Evolutionary conservation across 2,888 invertebrate genomes (phyloP), one percentile per base, ranked within the genome.

Genomic region (Xestia rhomboidea): DNA sequence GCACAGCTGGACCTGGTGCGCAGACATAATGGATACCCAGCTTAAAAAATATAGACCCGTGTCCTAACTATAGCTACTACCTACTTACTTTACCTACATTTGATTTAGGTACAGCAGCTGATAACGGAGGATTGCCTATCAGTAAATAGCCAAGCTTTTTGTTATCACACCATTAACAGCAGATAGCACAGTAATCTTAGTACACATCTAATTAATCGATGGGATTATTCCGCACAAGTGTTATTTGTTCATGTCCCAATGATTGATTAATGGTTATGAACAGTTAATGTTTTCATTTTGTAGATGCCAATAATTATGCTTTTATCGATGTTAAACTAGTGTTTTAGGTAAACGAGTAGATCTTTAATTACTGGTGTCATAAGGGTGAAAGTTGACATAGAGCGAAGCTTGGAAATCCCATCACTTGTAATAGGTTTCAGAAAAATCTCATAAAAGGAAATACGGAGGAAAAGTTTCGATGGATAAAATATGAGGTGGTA

Each of bases 121-220:
- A 84, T 87, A 87, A 68, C 74, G 62, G 34, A 54, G 62, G 64
- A 77, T 76, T 77, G 67, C 46, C 69, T 79, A 86, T 85, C 76
- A 75, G 70, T 83, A 77, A 86, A 85, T 74, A 83, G 75, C 85
- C 83, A 79, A 85, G 79, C 86, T 77, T 82, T 82, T 63, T 69
- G 84, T 83, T 91, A 91, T 91, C 91, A 81, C 75, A 74, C 83
- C 83, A 88, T 91, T 91, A 90, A 89, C 83, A 73, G 81, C 67
- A 78, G 89, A 88, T 88, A 88, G 84, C 82, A 77, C 27, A 77
- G 74, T 82, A 77, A 88, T 86, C 75, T 78, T 77, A 72, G 77
- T 83, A 83, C 77, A 84, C 83, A 81, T 83, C 84, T 89, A 88
- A 91, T 90, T 89, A 89, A 87, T 87, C 89, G 87, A 89, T 88